Base-by-base conservation (phyloP, 2,888 invertebrate genomes). In the Rotaria socialis region DNA sequence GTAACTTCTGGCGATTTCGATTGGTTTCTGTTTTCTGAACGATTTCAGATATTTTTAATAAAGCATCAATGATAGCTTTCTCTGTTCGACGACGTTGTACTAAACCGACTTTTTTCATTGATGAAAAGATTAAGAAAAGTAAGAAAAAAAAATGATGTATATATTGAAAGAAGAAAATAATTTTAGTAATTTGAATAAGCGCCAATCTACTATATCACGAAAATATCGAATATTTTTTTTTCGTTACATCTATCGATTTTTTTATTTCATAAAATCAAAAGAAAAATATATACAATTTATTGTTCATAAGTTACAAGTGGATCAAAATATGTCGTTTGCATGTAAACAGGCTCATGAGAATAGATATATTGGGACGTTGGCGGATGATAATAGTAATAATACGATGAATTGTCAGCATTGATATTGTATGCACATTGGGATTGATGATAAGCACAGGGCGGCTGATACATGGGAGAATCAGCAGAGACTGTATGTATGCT, bases 31-130 rank as follows among this genome's bases (percentile, higher is more conserved):
- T 80, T 47, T 80, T 80, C 11, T 80, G 75, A 16, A 80, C 24
- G 41, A 80, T 80, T 24, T 80, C 75, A 19, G 43, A 43, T 43
- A 80, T 80, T n/a, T 80, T 80, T 16, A 80, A 80, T 24, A 80
- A n/a, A 22, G 75, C 75, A 47, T 80, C 47, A 47, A 80, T 80
- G 8, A 80, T 80, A 6, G 75, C 75, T 14, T 80, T 80, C 41
- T 80, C 75, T 3, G 43, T 43, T 10, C 22, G 75, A 80, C 14
- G 75, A 80, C 24, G 75, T 43, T 43, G 43, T 80, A 16, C 24
- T 24, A 47, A 22, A 67, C 16, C 35, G 11, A 14, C 14, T 14
- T 67, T 67, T 67, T 35, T 35, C 67, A 67, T 67, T 16, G 14
- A 35, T 35, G 35, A 58, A 58, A 58, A 60, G 27, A 27, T n/a